Conservation (phyloP, 2,888 invertebrate genomes). For the Nymphalis polychloros region DNA sequence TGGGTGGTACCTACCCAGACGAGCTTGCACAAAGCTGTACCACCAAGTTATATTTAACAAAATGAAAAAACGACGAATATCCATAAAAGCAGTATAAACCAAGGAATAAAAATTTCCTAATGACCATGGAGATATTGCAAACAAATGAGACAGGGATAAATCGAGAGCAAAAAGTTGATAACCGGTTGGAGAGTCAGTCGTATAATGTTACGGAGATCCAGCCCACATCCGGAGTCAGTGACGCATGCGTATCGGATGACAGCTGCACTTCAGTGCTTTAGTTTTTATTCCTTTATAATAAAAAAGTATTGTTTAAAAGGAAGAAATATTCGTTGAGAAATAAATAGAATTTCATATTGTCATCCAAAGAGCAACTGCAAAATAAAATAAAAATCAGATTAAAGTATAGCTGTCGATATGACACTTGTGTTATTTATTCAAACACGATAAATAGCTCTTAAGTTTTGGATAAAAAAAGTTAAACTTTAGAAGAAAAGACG, state of each 20-base stretch:
- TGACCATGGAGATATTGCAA: conserved; percentile 56
- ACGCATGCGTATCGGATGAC: conserved; percentile 57
- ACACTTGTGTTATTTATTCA: too few relatives aligned
- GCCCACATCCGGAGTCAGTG: conserved; percentile 67
- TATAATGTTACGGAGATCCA: conserved; percentile 56
- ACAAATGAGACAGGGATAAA: conserved; percentile 61
- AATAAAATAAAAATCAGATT: not conserved
- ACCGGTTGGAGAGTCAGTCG: conserved; percentile 55
- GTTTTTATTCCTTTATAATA: conserved; percentile 13
- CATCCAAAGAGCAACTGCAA: conserved; percentile 32
- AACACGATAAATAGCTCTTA: too few relatives aligned
- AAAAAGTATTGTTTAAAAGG: not conserved
- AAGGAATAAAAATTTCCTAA: conserved; percentile 45
- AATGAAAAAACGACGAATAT: not conserved
- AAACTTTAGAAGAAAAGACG: conserved; percentile 38
- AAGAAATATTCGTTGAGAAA: not conserved
- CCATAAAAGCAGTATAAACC: not conserved
- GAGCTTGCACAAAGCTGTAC: too few relatives aligned
- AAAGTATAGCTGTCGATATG: too few relatives aligned
- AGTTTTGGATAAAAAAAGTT: not conserved
- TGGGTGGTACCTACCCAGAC: too few relatives aligned
- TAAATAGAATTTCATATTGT: conserved; percentile 30
- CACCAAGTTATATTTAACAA: too few relatives aligned
- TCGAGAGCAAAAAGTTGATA: conserved; percentile 62
- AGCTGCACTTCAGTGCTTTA: conserved; percentile 34